phyloP scores from a whole-genome alignment of 2,113 vertebrate genomes.

The Pseudorectes ferrugineus region DNA sequence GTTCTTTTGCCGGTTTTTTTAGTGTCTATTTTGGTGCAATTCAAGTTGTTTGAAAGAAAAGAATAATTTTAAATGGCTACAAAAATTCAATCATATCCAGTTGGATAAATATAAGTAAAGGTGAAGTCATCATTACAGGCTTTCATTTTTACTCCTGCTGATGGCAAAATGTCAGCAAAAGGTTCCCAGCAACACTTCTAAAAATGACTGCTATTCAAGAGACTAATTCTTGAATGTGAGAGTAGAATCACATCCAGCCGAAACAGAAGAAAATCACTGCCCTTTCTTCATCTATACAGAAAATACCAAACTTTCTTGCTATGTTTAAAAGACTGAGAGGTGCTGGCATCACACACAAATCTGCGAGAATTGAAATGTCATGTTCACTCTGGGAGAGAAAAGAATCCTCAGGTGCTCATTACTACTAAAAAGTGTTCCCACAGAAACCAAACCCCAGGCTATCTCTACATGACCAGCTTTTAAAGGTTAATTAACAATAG shows the following conservation, averaged over 20 bases:
- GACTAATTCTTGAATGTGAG: not conserved
- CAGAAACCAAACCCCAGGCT: constrained; percentile 55
- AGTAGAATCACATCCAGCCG: not conserved
- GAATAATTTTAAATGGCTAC: not conserved
- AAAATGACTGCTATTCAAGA: not conserved
- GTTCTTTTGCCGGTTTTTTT: not conserved
- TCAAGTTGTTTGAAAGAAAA: not conserved
- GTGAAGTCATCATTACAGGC: not conserved
- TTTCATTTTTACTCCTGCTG: not conserved
- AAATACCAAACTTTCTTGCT: not conserved
- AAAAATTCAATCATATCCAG: not conserved
- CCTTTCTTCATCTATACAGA: not conserved
- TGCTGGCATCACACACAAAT: not conserved
- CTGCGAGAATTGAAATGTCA: constrained; percentile 70
- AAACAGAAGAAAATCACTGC: constrained; percentile 3
- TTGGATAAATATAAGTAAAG: not conserved
- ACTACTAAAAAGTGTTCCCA: constrained; percentile 49
- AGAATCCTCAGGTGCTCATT: constrained; percentile 62
- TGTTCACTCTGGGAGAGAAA: constrained; percentile 18
- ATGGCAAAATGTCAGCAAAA: constrained; percentile 6
- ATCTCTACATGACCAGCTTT: constrained; percentile 60
- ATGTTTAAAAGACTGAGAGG: not conserved
- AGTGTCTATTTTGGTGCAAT: not conserved
- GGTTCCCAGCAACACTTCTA: not conserved
- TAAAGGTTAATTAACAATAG: constrained; percentile 79